Evolutionary conservation across 2,113 vertebrate species (phyloP), one percentile per base, ranked within the genome.

Genomic region (Climacteris rufus): DNA sequence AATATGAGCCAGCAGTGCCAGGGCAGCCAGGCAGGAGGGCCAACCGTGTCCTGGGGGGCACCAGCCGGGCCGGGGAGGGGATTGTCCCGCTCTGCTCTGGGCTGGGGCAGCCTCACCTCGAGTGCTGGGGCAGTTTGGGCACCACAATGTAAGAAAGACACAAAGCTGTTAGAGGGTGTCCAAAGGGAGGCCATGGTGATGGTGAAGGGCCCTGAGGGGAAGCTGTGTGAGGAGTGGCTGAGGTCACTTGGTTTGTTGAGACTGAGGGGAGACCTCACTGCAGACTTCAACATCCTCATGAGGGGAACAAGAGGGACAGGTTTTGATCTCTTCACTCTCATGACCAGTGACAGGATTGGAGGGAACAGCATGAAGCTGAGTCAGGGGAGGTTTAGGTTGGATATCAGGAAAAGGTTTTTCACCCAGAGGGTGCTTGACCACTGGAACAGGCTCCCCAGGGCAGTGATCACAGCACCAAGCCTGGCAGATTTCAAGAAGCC

Each of bases 41-140:
- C 45, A 56, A 0, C 30, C 0, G 1, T 66, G 31, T 50, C 25
- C 21, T 59, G 20, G 25, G 35, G 30, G 25, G n/a, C n/a, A n/a
- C 31, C 15, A n/a, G 65, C 20, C 0, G 2, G 31, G 25, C 30
- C 49, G 17, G 52, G 35, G 20, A 57, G 4, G 61, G 12, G 7
- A 57, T 25, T 66, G 35, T 31, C 25, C 52, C 0, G 1, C 24
- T 57, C 20, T 66, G 61, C 44, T 76, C 25, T 57, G 20, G 5
- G 0, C 10, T 57, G 61, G 30, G 21, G 11, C 0, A 0, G 52
- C 31, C 61, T 76, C 61, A 31, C 25, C 31, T 21, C 1, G 0
- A 37, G 44, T 14, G 11, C 37, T 76, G 44, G 52, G 18, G 17
- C 71, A 44, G 3, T 18, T 59, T 13, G 44, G 31, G 31, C 25